These are phyloP conservation scores for Tetragonula carbonaria DNA, from an alignment of 2,888 invertebrate species.

Conservation along the genomic window DNA sequence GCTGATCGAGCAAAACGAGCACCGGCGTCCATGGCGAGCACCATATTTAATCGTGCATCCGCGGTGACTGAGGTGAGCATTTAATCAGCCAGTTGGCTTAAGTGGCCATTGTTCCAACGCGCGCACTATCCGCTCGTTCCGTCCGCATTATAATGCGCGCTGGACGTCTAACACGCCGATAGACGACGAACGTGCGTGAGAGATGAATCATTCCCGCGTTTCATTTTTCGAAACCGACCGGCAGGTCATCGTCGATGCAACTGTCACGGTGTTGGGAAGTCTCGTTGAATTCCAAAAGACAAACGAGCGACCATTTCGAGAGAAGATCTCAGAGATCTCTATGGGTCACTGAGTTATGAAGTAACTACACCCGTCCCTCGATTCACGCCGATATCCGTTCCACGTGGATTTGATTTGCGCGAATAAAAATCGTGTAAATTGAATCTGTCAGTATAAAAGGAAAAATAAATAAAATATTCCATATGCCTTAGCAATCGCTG, in stretches of 20 bases:
- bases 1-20: constrained; percentile 33
- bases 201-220: constrained; percentile 64
- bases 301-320: no score
- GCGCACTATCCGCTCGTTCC: constrained; percentile 51
- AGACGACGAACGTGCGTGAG: constrained; percentile 55
- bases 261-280: neutral
- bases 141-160: constrained; percentile 62
- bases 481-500: no score
- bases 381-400: no score
- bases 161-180: constrained; percentile 49
- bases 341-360: no score
- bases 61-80: constrained; percentile 53
- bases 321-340: no score
- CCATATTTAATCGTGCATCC: constrained; percentile 54
- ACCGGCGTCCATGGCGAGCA: constrained; percentile 10
- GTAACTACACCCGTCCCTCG: no score
- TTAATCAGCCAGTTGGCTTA: constrained; percentile 67
- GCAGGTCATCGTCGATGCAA: constrained; percentile 42
- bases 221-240: constrained; percentile 57
- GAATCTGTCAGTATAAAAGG: no score
- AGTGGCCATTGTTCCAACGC: constrained; percentile 71
- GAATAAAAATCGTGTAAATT: no score
- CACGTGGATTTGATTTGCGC: no score
- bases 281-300: no score
- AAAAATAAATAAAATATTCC: no score